A percentile compares a stretch with the other conserved stretches of the same genome.
Evolutionary conservation across 2,113 vertebrate species (phyloP).

Genomic region (Salvator merianae): DNA sequence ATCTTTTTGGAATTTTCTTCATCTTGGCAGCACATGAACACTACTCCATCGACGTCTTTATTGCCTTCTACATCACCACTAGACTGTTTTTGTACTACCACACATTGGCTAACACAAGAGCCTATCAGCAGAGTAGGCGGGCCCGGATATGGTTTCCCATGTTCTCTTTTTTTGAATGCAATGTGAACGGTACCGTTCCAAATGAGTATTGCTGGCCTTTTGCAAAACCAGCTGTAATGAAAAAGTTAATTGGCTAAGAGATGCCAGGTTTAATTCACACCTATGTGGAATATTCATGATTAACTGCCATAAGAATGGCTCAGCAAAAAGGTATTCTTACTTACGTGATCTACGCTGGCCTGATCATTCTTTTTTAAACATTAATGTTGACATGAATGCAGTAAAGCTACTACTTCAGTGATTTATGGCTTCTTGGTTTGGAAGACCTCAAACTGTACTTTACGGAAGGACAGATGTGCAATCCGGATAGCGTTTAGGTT

Average conservation of each 20-base stretch:
- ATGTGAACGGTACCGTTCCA: constrained; percentile 95
- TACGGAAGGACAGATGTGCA: constrained; percentile 30
- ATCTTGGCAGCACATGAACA: constrained; percentile 98
- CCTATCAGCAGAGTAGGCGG: constrained; percentile 95
- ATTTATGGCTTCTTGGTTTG: constrained; percentile 37
- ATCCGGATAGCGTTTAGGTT: constrained; percentile 44
- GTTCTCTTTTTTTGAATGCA: constrained; percentile 99
- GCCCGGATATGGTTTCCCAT: constrained; percentile 99
- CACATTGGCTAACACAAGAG: constrained; percentile 95
- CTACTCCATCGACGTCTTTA: constrained; percentile 99
- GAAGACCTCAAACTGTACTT: constrained; percentile 17
- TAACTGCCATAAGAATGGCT: constrained; percentile 55
- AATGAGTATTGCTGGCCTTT: constrained; percentile 99
- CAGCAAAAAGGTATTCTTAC: constrained; percentile 39
- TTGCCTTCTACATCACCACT: constrained; percentile 99
- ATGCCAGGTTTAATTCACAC: background rate
- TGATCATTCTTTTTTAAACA: background rate
- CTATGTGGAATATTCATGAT: constrained; percentile 46
- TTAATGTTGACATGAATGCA: background rate
- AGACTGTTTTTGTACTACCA: constrained; percentile 99
- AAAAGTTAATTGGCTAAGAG: constrained; percentile 87
- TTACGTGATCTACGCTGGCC: constrained; percentile 9
- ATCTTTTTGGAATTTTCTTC: constrained; percentile 99
- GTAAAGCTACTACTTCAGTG: constrained; percentile 35
- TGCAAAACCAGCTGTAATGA: constrained; percentile 83